Conservation (phyloP, 2,888 invertebrate species). For the Bursaphelenchus okinawaensis region DNA sequence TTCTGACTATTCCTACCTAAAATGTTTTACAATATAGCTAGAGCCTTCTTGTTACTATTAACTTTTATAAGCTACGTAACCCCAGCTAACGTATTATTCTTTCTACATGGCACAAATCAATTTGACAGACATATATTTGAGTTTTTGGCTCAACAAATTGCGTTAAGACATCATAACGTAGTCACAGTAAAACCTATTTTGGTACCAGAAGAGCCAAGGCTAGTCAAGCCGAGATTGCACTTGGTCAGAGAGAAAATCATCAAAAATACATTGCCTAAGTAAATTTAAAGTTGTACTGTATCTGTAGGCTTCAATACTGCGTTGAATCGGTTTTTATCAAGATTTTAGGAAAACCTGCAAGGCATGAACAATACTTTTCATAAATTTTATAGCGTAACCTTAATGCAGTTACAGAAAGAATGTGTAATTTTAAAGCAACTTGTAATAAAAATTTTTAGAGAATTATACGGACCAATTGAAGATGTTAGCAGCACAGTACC, state of each 20-base stretch:
- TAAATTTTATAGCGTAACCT: too few relatives aligned
- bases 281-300: too few relatives aligned
- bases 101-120: conserved; percentile 54
- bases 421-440: too few relatives aligned
- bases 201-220: conserved; percentile 56
- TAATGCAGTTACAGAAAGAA: too few relatives aligned
- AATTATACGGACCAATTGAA: conserved; percentile 46
- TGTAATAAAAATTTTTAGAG: conserved; percentile 29
- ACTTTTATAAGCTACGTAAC: not conserved
- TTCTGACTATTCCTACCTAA: too few relatives aligned
- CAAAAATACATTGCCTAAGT: conserved; percentile 51
- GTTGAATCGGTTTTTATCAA: too few relatives aligned
- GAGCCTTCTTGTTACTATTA: too few relatives aligned
- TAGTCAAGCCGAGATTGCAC: conserved; percentile 53
- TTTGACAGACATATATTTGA: conserved; percentile 52
- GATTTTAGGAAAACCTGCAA: too few relatives aligned
- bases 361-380: too few relatives aligned
- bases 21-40: too few relatives aligned
- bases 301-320: too few relatives aligned
- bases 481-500: conserved; percentile 40
- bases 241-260: conserved; percentile 53
- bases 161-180: conserved; percentile 47
- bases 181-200: conserved; percentile 53
- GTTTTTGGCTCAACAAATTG: conserved; percentile 54
- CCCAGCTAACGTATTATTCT: conserved; percentile 47